Conservation (phyloP, 2,888 invertebrate species). For the Orthosia gothica region DNA sequence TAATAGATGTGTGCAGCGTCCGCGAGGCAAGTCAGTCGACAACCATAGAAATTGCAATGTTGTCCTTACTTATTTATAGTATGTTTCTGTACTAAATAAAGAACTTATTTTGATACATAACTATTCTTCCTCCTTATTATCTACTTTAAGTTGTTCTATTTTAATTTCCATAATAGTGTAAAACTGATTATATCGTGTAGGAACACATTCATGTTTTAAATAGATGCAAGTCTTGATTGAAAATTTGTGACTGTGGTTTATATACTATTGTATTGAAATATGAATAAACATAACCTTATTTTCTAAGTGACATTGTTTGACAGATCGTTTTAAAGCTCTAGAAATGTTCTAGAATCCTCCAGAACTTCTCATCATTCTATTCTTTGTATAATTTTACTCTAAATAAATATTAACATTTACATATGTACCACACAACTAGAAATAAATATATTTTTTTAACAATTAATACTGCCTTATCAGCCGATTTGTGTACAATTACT, state of each 20-base stretch:
- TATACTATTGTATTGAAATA: background rate
- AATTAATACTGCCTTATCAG: constrained; percentile 63
- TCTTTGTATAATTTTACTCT: constrained; percentile 54
- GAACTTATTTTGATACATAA: constrained; percentile 39
- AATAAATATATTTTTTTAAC: constrained; percentile 57
- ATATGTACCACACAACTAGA: constrained; percentile 51
- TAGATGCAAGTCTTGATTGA: background rate
- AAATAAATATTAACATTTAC: constrained; percentile 58
- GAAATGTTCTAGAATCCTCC: constrained; percentile 29
- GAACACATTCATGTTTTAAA: background rate
- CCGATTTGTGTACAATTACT: constrained; percentile 51
- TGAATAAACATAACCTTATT: constrained; percentile 28
- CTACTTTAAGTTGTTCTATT: background rate
- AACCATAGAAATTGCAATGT: background rate
- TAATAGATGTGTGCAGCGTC: background rate
- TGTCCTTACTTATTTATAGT: background rate
- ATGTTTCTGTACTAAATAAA: constrained; percentile 25
- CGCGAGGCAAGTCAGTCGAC: background rate
- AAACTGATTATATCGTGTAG: constrained; percentile 7
- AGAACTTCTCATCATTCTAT: constrained; percentile 12
- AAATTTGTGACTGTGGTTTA: background rate
- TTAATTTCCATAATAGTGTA: background rate
- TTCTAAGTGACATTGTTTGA: constrained; percentile 21
- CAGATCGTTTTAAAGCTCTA: constrained; percentile 34
- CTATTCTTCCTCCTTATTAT: background rate